Conservation (phyloP, 2,888 invertebrate genomes). For the Clostera curtula region DNA sequence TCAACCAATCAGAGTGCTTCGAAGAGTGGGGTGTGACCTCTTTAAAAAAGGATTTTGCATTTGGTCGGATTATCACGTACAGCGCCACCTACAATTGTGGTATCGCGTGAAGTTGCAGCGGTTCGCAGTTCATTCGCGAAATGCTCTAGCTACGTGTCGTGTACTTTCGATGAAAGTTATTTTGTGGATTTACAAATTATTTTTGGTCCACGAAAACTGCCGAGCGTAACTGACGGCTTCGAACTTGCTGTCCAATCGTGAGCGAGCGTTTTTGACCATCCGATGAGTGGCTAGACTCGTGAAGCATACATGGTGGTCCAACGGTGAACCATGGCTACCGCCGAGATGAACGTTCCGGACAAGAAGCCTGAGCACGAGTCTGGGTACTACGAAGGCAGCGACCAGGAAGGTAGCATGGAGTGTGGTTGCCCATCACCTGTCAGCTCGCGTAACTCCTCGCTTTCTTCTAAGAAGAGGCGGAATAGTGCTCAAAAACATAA, state of each 20-base stretch:
- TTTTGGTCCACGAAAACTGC: background rate
- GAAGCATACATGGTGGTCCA: slow-evolving; percentile 54
- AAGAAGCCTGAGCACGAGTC: slow-evolving; percentile 86
- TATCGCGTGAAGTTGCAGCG: slow-evolving; percentile 47
- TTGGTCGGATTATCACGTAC: slow-evolving; percentile 29
- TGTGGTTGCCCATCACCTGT: slow-evolving; percentile 62
- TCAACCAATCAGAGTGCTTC: slow-evolving; percentile 32
- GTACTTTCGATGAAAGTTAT: slow-evolving; percentile 44
- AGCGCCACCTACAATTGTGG: slow-evolving; percentile 54
- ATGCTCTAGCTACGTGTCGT: slow-evolving; percentile 67
- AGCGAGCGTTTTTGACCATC: slow-evolving; percentile 14
- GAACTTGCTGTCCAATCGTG: slow-evolving; percentile 8
- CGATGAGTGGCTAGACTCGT: slow-evolving; percentile 26
- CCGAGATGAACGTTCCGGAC: slow-evolving; percentile 76
- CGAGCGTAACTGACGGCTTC: slow-evolving; percentile 8
- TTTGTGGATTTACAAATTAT: too few species aligned
- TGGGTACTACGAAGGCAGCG: slow-evolving; percentile 87
- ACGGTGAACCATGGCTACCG: slow-evolving; percentile 67
- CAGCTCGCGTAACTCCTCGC: slow-evolving; percentile 64
- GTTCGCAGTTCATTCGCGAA: slow-evolving; percentile 45
- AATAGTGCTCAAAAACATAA: slow-evolving; percentile 55
- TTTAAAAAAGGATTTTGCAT: slow-evolving; percentile 21
- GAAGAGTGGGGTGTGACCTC: slow-evolving; percentile 20
- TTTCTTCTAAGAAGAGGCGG: slow-evolving; percentile 56
- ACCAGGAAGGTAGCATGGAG: slow-evolving; percentile 77